Conservation (phyloP, 2,113 vertebrate species). For the Elaphurus davidianus region DNA sequence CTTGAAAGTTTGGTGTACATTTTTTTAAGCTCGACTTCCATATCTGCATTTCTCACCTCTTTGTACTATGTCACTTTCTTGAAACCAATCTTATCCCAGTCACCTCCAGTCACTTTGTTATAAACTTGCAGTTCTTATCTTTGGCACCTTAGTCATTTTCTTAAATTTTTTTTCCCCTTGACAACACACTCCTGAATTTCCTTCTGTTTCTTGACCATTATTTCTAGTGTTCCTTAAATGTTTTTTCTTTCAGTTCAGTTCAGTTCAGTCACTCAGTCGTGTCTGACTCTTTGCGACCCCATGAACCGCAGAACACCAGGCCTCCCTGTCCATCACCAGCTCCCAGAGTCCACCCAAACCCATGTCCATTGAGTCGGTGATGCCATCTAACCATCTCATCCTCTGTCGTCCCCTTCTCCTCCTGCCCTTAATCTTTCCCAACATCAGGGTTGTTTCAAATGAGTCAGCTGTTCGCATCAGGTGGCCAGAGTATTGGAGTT, state of each 20-base stretch:
- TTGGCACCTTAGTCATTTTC: not conserved
- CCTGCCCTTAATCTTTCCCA: not conserved
- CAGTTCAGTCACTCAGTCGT: rapidly evolving
- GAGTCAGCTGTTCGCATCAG: not conserved
- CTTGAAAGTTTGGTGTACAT: not conserved
- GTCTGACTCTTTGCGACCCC: rapidly evolving
- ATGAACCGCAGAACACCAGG: not conserved
- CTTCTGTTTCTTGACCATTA: not conserved
- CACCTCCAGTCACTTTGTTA: not conserved
- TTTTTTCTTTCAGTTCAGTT: not conserved
- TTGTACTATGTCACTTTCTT: not conserved
- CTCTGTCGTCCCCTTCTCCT: not conserved
- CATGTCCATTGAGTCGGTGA: not conserved
- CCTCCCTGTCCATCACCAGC: not conserved
- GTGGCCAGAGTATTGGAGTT: not conserved
- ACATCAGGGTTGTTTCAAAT: not conserved
- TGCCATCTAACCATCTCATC: not conserved
- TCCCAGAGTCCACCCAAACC: not conserved
- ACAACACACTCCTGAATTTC: not conserved
- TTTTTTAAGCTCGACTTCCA: not conserved
- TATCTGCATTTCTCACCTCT: not conserved
- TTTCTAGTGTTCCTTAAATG: not conserved
- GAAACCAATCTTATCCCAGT: not conserved
- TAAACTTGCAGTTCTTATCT: not conserved
- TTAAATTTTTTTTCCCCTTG: not conserved